Conservation (phyloP, 92 coral and sea anemone genomes). For the Phenganax subtilis region DNA sequence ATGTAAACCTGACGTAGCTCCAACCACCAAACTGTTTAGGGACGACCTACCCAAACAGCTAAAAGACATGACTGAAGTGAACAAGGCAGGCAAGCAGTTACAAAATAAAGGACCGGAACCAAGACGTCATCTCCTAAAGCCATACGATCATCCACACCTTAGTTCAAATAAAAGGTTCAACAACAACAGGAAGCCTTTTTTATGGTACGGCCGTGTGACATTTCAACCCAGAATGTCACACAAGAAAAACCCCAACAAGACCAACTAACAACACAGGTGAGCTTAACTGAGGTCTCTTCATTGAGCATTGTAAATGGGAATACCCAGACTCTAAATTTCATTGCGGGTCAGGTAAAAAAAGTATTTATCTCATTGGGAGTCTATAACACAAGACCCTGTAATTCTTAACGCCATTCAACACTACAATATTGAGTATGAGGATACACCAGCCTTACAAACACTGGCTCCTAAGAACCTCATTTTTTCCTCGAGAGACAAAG, state of each 20-base stretch:
- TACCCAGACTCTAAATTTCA: background rate
- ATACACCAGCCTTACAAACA: background rate
- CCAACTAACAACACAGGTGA: constrained; percentile 7
- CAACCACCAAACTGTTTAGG: constrained; percentile 45
- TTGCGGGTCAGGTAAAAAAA: background rate
- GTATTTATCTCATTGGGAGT: constrained; percentile 30
- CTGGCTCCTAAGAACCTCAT: background rate
- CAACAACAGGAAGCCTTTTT: constrained; percentile 8
- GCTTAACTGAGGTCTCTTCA: background rate
- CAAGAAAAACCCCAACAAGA: background rate
- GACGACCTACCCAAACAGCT: constrained; percentile 42
- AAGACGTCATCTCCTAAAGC: background rate
- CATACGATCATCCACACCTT: background rate
- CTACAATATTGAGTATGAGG: constrained; percentile 36
- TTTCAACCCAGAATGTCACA: background rate
- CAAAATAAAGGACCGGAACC: background rate
- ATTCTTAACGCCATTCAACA: constrained; percentile 5
- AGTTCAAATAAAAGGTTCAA: background rate
- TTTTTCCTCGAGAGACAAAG: background rate
- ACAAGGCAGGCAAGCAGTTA: constrained; percentile 4
- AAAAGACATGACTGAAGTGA: constrained; percentile 45
- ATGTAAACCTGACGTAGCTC: constrained; percentile 44
- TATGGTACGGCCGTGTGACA: background rate
- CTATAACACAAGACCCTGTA: constrained; percentile 24
- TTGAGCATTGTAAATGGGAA: background rate